Evolutionary conservation across 2,113 vertebrate genomes (phyloP).

Genomic region (Tautogolabrus adspersus): DNA sequence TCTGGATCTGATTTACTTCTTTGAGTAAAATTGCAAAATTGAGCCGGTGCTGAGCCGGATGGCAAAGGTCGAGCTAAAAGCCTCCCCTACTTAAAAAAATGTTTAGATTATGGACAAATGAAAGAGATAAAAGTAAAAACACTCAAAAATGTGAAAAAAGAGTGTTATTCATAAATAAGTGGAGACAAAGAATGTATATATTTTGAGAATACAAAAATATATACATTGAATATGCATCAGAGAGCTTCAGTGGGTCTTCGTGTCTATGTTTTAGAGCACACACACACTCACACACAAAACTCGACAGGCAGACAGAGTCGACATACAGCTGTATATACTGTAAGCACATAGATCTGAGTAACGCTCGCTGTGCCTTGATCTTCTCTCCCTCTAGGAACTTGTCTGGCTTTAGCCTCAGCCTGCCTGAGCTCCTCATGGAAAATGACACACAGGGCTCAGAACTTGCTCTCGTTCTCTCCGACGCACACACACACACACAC

Average conservation of each 20-base stretch:
- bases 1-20: too few relatives aligned
- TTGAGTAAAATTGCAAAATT: too few relatives aligned
- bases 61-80: too few relatives aligned
- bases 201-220: not conserved
- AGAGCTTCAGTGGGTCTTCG: not conserved
- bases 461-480: conserved; percentile 27
- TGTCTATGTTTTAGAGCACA: conserved; percentile 8
- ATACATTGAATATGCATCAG: too few relatives aligned
- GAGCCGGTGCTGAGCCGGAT: too few relatives aligned
- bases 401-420: conserved; percentile 66
- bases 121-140: too few relatives aligned
- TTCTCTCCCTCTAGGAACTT: conserved; percentile 63
- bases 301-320: conserved; percentile 14
- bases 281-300: not conserved
- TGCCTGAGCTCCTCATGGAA: conserved; percentile 67
- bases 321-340: conserved; percentile 51
- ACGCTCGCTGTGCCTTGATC: conserved; percentile 70
- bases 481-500: conserved; percentile 22
- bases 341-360: conserved; percentile 57
- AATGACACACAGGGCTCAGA: conserved; percentile 70
- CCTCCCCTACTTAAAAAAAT: too few relatives aligned
- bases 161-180: not conserved
- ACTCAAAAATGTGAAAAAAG: not conserved
- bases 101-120: too few relatives aligned
- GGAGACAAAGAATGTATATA: conserved; percentile 1